Conservation (phyloP, 2,113 vertebrate genomes). For the Spilogale gracilis region DNA sequence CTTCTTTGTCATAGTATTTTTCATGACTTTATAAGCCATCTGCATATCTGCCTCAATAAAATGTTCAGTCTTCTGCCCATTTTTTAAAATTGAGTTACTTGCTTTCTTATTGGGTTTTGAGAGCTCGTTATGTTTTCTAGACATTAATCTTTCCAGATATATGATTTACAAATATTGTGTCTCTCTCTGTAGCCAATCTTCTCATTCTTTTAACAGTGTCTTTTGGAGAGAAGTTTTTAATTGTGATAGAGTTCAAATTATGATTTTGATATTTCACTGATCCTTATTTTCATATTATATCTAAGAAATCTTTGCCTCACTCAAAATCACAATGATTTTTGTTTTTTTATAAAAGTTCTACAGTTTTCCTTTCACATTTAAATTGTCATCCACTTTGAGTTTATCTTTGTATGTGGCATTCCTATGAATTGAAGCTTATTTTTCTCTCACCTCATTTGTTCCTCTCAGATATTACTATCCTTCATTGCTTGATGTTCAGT, state of each 20-base stretch:
- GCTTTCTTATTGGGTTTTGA: neutral
- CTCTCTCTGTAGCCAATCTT: neutral
- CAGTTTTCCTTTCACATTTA: constrained; percentile 15
- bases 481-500: neutral
- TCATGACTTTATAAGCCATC: neutral
- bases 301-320: neutral
- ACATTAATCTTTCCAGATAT: neutral
- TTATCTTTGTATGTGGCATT: neutral
- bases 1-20: neutral
- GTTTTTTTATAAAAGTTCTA: neutral
- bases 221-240: neutral
- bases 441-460: neutral
- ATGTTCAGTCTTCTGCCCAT: neutral
- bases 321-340: neutral
- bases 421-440: neutral
- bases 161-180: neutral
- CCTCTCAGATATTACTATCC: neutral
- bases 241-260: neutral
- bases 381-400: neutral
- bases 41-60: neutral
- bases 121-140: neutral
- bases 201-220: neutral
- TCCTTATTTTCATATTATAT: neutral
- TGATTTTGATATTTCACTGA: neutral
- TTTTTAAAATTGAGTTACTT: neutral